These are phyloP conservation scores for Clitarchus hookeri DNA, from an alignment of 2,888 invertebrate genomes.

Conservation along the genomic window DNA sequence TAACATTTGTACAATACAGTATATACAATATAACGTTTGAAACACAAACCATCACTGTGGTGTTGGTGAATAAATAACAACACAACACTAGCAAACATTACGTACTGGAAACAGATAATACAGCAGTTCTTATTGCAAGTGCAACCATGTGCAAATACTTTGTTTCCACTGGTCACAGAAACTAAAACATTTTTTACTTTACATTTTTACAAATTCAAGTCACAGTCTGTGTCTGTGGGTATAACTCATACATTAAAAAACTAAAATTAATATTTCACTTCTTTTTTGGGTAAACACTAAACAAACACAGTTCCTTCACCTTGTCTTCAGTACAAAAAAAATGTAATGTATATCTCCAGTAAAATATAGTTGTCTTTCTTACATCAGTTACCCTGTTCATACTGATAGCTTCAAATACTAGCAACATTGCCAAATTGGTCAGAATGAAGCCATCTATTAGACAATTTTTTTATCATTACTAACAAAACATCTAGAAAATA, in stretches of 20 bases:
- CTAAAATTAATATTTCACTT: not conserved
- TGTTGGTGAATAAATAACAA: not conserved
- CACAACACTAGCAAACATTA: not conserved
- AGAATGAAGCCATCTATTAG: not conserved
- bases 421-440: not conserved
- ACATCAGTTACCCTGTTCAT: constrained; percentile 8
- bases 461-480: not conserved
- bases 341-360: not conserved
- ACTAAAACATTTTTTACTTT: not conserved
- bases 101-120: not conserved
- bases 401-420: not conserved
- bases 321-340: not conserved
- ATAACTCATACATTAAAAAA: not conserved
- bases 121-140: not conserved
- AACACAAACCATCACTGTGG: not conserved
- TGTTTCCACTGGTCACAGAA: not conserved
- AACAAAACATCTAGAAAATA: constrained; percentile 9
- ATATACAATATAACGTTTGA: not conserved
- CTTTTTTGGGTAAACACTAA: not conserved
- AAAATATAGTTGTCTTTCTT: not conserved
- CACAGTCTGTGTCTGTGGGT: not conserved
- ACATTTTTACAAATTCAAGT: not conserved
- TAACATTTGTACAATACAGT: not conserved
- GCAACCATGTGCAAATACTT: not conserved
- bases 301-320: not conserved